A percentile compares a stretch with the other conserved stretches of the same genome.
Evolutionary conservation across 2,888 invertebrate species (phyloP).

Genomic region (Epinotia brunnichana): DNA sequence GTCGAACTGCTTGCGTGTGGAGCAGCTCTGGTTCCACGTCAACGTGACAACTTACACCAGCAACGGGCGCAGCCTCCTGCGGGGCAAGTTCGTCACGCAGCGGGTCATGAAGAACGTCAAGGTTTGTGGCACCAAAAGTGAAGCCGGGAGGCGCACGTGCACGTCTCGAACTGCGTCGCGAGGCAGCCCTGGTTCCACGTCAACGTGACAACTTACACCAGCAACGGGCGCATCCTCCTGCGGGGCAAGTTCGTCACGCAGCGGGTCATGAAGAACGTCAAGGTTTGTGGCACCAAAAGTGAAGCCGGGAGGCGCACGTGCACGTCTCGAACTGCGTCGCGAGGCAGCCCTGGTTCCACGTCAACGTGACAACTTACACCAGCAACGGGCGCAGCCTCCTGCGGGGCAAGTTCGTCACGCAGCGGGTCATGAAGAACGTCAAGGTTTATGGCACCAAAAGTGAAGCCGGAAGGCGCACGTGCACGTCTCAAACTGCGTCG

Average conservation of each 20-base stretch:
- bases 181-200: not conserved
- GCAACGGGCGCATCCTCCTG: not conserved
- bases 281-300: slow-evolving; percentile 4
- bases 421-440: not conserved
- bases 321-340: not conserved
- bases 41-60: slow-evolving; percentile 10
- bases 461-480: not conserved
- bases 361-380: not conserved
- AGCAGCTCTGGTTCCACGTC: slow-evolving; percentile 5
- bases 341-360: not conserved
- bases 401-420: not conserved
- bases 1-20: not conserved
- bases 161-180: not conserved
- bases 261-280: not conserved
- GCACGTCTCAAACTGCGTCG: not conserved
- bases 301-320: not conserved
- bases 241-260: not conserved
- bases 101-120: slow-evolving; percentile 1
- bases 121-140: not conserved
- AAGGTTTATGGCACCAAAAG: slow-evolving; percentile 8
- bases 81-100: not conserved
- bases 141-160: no score
- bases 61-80: not conserved
- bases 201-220: not conserved
- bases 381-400: not conserved